Evolutionary conservation across 92 coral and sea anemone genomes (phyloP), one percentile per base, ranked within the genome.

Genomic region (Parazoanthus darwini): DNA sequence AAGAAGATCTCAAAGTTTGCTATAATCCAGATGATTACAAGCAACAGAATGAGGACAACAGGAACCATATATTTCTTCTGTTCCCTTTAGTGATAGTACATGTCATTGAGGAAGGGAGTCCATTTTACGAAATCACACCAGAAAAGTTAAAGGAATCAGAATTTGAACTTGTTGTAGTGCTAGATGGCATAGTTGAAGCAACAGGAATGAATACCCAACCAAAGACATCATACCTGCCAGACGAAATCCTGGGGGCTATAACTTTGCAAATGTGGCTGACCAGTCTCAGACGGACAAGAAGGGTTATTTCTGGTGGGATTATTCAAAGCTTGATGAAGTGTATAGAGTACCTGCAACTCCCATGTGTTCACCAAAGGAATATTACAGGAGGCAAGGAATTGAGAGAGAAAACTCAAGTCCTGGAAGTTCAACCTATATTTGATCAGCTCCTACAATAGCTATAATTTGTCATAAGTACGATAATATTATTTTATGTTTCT

Each of bases 171-270:
- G 97, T 97, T 6, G 89, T 88, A 15, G 94, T 97, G 54, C 82
- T 97, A 20, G 99, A 97, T 87, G 99, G 97, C 2, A 93, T 97
- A 29, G 94, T 97, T 5, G 99, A 97, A 86, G 94, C 97, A 65
- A 97, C 99, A 35, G 99, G 99, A 15, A 88, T 97, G 92, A 97
- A 96, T 74, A 95, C 97, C 0, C 99, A 97, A 73, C 97, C 98
- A 0, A 94, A 89, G 79, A 94, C 94, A 29, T 97, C 99, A 4
- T 97, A 95, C 74, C 90, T 95, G 0, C 91, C 94, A 46, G 94
- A 90, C 91, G 99, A 97, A 75, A 95, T 97, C 37, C 93, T 94
- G 95, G 99, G 99, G 99, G 99, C 22, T 92, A 90, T 70, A 92
- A 93, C 80, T 96, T 96, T 78, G 91, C 66, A 37, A 93, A 92